Percentiles rank a stretch among this genome's conserved stretches.
Evolutionary conservation across 30 jellyfish, hydroid and myxozoan species (phyloP).

Genomic region (Sanderia malayensis): DNA sequence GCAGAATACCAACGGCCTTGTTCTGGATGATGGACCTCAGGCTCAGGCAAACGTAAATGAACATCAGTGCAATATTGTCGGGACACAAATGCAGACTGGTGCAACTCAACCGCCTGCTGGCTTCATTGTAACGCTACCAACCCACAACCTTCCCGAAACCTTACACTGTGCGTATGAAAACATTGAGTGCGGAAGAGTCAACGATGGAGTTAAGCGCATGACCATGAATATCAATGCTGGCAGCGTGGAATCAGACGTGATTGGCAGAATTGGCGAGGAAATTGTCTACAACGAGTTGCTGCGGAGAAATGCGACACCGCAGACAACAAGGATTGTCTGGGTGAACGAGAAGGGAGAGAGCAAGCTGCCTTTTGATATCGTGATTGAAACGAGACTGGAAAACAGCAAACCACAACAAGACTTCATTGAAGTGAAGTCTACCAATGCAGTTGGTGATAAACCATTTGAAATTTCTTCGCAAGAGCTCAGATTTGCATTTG

Average conservation of each 20-base stretch:
- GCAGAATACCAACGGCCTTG: not conserved
- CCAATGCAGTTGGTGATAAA: conserved; percentile 33
- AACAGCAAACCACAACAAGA: not conserved
- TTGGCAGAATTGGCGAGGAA: conserved; percentile 66
- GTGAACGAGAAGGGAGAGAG: conserved; percentile 53
- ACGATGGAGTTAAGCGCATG: not conserved
- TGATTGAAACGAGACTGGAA: not conserved
- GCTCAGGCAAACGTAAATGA: not conserved
- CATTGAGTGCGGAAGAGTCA: not conserved
- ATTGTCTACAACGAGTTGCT: conserved; percentile 35
- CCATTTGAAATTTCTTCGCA: conserved; percentile 74
- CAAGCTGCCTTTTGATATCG: conserved; percentile 64
- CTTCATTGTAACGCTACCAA: not conserved
- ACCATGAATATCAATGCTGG: conserved; percentile 1
- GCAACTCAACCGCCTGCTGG: not conserved
- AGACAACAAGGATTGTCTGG: conserved; percentile 41
- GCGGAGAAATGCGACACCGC: conserved; percentile 1
- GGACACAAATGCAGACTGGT: not conserved
- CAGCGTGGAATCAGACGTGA: conserved; percentile 8
- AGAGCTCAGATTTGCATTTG: conserved; percentile 60
- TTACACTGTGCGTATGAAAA: conserved; percentile 16
- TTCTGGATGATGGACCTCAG: not conserved
- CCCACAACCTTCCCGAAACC: not conserved
- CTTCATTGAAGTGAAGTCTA: conserved; percentile 78
- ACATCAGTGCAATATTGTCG: too few relatives aligned